Evolutionary conservation across 2,113 vertebrate genomes (phyloP).

Genomic region (Passer domesticus): DNA sequence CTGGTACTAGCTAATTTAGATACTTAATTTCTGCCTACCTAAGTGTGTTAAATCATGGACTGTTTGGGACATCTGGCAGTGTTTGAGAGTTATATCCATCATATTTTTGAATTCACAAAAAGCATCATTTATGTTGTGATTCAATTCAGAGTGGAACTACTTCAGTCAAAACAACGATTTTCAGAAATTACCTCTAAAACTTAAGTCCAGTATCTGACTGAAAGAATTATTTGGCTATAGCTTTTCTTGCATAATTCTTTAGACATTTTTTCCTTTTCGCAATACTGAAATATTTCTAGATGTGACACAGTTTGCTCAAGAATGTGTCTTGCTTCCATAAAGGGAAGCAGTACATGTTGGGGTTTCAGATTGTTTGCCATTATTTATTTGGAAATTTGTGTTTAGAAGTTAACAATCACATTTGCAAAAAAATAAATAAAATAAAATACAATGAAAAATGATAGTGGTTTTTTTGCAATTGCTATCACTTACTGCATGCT

Average conservation of each 20-base stretch:
- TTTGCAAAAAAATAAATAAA: not conserved
- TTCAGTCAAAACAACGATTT: not conserved
- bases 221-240: not conserved
- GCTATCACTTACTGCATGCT: not conserved
- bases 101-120: not conserved
- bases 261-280: not conserved
- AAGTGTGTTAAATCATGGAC: not conserved
- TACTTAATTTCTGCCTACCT: not conserved
- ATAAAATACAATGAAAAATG: not conserved
- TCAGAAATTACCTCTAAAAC: not conserved
- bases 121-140: not conserved
- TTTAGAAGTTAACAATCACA: not conserved
- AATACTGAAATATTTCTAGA: not conserved
- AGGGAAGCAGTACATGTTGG: rapidly evolving
- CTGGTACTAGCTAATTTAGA: not conserved
- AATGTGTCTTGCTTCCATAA: not conserved
- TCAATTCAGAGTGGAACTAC: not conserved
- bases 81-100: not conserved
- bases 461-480: not conserved
- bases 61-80: not conserved
- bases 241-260: not conserved
- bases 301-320: not conserved
- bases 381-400: not conserved
- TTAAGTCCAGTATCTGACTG: not conserved
- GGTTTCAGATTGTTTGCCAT: not conserved